These are phyloP conservation scores for Monochamus alternatus DNA, from an alignment of 2,888 invertebrate species.

Conservation along the genomic window DNA sequence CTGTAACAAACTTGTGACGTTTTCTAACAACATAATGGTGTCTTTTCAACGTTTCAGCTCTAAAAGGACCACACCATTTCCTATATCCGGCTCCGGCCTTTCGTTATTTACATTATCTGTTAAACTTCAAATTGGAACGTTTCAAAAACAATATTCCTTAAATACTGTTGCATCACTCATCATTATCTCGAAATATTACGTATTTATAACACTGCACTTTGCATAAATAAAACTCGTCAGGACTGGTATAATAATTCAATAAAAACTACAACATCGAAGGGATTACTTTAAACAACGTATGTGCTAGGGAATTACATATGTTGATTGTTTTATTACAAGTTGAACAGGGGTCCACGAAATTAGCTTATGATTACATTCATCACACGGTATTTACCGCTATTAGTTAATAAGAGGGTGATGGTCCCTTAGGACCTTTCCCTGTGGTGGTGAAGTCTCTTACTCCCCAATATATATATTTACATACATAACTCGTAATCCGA, in stretches of 20 bases:
- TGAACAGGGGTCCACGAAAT: slow-evolving; percentile 64
- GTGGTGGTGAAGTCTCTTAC: slow-evolving; percentile 54
- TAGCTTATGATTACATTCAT: slow-evolving; percentile 71
- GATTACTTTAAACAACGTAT: slow-evolving; percentile 64
- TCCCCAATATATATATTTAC: slow-evolving; percentile 63
- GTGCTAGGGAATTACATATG: slow-evolving; percentile 64
- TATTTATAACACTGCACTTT: not conserved
- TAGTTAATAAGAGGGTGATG: slow-evolving; percentile 70
- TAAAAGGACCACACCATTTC: slow-evolving; percentile 60
- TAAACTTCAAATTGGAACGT: slow-evolving; percentile 51
- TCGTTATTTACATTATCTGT: slow-evolving; percentile 56
- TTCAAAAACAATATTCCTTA: slow-evolving; percentile 31
- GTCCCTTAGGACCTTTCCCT: slow-evolving; percentile 61
- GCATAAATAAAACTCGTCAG: slow-evolving; percentile 12
- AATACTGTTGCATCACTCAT: not conserved
- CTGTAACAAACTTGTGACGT: slow-evolving; percentile 57
- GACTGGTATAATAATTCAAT: slow-evolving; percentile 56
- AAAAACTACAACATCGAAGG: slow-evolving; percentile 54
- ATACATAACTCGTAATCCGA: slow-evolving; percentile 65
- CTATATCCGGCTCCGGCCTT: slow-evolving; percentile 62
- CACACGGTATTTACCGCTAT: slow-evolving; percentile 72
- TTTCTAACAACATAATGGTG: slow-evolving; percentile 60
- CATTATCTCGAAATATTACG: not conserved
- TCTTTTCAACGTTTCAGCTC: slow-evolving; percentile 57
- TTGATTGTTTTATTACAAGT: slow-evolving; percentile 70